Conservation (phyloP, 2,888 invertebrate species). For the Seira ritae region DNA sequence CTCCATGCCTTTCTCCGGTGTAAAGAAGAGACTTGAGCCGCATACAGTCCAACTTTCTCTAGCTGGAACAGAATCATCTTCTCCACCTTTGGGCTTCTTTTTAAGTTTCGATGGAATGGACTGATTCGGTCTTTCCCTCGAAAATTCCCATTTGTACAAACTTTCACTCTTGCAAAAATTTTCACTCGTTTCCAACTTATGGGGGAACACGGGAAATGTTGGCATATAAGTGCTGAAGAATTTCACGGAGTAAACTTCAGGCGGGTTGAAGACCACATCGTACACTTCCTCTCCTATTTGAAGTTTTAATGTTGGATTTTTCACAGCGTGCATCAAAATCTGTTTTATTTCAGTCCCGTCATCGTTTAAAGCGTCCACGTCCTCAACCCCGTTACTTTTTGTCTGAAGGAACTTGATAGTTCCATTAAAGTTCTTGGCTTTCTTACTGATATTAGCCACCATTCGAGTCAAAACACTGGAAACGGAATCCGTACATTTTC, state of each 20-base stretch:
- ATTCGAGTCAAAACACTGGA: constrained; percentile 61
- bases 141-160: constrained; percentile 67
- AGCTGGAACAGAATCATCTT: neutral
- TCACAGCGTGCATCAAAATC: neutral
- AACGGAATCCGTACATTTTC: constrained; percentile 57
- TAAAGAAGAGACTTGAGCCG: constrained; percentile 38
- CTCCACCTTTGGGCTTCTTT: constrained; percentile 38
- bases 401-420: constrained; percentile 42
- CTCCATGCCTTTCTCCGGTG: constrained; percentile 44
- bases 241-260: constrained; percentile 68
- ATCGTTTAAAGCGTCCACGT: neutral
- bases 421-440: constrained; percentile 62
- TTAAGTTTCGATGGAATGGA: constrained; percentile 21
- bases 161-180: constrained; percentile 63
- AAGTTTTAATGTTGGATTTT: constrained; percentile 36
- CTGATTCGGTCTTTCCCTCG: constrained; percentile 29
- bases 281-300: constrained; percentile 60
- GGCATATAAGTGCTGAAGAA: constrained; percentile 52
- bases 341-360: constrained; percentile 13
- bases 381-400: neutral
- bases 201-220: constrained; percentile 68
- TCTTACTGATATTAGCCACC: constrained; percentile 68
- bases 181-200: constrained; percentile 65
- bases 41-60: constrained; percentile 32
- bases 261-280: constrained; percentile 68